Evolutionary conservation across 2,888 invertebrate genomes (phyloP).

Genomic region (Hemistola chrysoprasaria): DNA sequence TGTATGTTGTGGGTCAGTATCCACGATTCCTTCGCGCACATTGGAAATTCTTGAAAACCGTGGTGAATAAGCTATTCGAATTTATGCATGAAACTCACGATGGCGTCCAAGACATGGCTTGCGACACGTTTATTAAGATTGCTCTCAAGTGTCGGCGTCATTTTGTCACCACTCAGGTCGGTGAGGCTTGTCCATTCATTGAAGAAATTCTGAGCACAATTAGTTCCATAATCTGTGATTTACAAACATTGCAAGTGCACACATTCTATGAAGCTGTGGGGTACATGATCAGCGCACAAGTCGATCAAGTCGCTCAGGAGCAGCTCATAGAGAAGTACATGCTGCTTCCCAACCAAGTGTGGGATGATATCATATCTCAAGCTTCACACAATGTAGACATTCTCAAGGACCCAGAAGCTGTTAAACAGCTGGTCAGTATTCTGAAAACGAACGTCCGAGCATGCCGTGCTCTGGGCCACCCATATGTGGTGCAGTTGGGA

Average conservation of each 20-base stretch:
- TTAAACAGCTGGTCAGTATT: constrained; percentile 98
- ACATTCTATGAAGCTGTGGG: constrained; percentile 99
- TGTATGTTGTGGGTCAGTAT: constrained; percentile 99
- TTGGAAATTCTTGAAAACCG: constrained; percentile 99
- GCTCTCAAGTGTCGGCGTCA: constrained; percentile 98
- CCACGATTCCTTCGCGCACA: constrained; percentile 99
- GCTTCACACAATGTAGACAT: constrained; percentile 98
- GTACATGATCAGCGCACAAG: constrained; percentile 98
- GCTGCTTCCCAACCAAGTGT: constrained; percentile 97
- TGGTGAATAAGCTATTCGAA: constrained; percentile 99
- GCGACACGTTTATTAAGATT: constrained; percentile 99
- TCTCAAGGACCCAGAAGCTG: constrained; percentile 96
- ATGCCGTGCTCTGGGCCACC: constrained; percentile 98
- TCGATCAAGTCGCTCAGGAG: constrained; percentile 95
- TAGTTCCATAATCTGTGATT: constrained; percentile 98
- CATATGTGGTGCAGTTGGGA: constrained; percentile 96
- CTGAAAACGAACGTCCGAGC: constrained; percentile 99
- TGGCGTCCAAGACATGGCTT: constrained; percentile 99
- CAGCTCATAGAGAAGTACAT: constrained; percentile 98
- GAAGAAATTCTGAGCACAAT: constrained; percentile 98
- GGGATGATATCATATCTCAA: constrained; percentile 99
- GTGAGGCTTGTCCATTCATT: constrained; percentile 98
- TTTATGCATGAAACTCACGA: constrained; percentile 99
- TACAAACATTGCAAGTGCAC: constrained; percentile 99
- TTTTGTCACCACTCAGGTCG: constrained; percentile 97